Evolutionary conservation across 2,797 vertebrate genomes (phyloP), one percentile per base, ranked within the genome.

Genomic region (Tolypeutes matacus): DNA sequence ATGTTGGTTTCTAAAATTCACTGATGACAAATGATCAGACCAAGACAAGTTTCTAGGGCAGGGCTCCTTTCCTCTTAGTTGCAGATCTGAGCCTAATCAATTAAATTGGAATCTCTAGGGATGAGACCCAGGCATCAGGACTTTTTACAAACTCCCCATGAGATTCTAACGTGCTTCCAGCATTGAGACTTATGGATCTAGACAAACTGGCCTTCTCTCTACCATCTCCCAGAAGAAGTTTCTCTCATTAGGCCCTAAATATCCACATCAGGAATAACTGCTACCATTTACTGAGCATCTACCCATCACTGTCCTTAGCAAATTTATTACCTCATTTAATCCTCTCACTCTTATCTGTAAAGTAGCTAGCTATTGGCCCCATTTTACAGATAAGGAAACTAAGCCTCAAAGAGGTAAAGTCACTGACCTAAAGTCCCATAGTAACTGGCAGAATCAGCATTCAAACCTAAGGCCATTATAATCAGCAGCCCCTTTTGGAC

Each of bases 1-100:
- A 34, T 0, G 12, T 70, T 83, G 80, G 58, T 51, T 76, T 84
- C 70, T 87, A 77, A 82, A 81, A 84, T 76, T 78, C 58, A 12
- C 67, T 39, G 84, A 67, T 46, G 39, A 93, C 90, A 90, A 92
- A 73, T 7, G 70, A 85, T 73, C 23, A 0, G 75, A 93, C 23
- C n/a, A 72, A 81, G 60, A 89, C 27, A 39, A 77, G 86, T 39
- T 58, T 80, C 42, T 27, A 73, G 42, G 70, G 51, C 53, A 36
- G 31, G 34, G 15, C 42, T 82, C 53, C 1, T 18, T 23, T 65
- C 73, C 77, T 81, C 90, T 51, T 31, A 46, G 31, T 62, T 15
- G 2, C 39, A 83, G 39, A 36, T 89, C 87, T 75, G 72, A 90
- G 72, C 15, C 91, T 78, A 51, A 58, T 14, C 56, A 76, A 65